These are phyloP conservation scores for Eulemur mongoz DNA, from an alignment of 2,797 vertebrate species.

Conservation along the genomic window DNA sequence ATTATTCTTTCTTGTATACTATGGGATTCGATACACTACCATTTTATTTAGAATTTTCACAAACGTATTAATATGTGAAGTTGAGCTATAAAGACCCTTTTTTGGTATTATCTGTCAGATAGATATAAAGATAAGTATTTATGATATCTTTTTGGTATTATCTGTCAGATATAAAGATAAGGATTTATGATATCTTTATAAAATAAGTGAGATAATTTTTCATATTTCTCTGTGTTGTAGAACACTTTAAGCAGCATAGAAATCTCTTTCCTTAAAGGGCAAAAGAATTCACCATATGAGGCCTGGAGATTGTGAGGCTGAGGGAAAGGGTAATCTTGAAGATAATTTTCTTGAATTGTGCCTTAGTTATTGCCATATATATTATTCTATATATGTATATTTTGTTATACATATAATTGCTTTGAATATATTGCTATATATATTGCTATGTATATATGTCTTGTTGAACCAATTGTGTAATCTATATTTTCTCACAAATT, in stretches of 20 bases:
- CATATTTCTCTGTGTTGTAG: not conserved
- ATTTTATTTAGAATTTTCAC: slow-evolving; percentile 32
- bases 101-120: not conserved
- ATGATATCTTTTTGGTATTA: not conserved
- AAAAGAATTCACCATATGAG: not conserved
- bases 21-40: not conserved
- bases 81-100: not conserved
- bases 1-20: not conserved
- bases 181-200: not conserved
- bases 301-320: not conserved
- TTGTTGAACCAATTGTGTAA: not conserved
- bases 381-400: not conserved
- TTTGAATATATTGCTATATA: not conserved
- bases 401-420: not conserved
- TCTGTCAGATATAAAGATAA: not conserved
- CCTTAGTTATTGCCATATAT: not conserved
- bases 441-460: not conserved
- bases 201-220: not conserved
- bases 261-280: not conserved
- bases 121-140: slow-evolving; percentile 19
- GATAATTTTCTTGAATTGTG: not conserved
- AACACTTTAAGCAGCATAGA: not conserved
- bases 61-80: not conserved
- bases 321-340: not conserved
- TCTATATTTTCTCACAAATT: not conserved